A percentile compares a stretch with the other conserved stretches of the same genome.
Conservation (phyloP, 2,113 vertebrate species). For the Poicephalus gulielmi region DNA sequence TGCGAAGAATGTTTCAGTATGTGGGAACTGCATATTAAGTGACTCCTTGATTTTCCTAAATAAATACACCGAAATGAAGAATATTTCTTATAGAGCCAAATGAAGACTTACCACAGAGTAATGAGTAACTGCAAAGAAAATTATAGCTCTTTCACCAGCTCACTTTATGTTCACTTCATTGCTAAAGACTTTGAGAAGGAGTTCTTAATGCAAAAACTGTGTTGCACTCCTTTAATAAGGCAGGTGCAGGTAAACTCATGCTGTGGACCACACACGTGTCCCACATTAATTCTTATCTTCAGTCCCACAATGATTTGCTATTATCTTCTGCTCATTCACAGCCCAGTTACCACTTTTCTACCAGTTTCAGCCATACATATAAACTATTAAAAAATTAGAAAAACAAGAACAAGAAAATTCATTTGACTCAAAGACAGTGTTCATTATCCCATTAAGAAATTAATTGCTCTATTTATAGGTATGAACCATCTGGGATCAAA, state of each 20-base stretch:
- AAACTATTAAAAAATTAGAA: neutral
- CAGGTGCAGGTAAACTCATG: neutral
- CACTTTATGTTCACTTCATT: neutral
- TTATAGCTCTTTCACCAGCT: constrained; percentile 4
- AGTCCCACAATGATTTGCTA: neutral
- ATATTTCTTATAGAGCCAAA: neutral
- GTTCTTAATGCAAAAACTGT: neutral
- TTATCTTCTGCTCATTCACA: neutral
- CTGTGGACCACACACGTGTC: neutral
- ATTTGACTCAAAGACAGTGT: neutral
- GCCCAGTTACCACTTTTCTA: neutral
- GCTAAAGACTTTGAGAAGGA: neutral
- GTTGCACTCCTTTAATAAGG: neutral
- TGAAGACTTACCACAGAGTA: constrained; percentile 32
- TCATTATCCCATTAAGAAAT: neutral
- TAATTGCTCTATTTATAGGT: neutral
- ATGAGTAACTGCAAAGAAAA: constrained; percentile 1
- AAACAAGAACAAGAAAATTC: neutral
- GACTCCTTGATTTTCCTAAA: constrained; percentile 33
- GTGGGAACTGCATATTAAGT: constrained; percentile 39
- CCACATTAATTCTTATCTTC: neutral
- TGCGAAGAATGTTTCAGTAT: constrained; percentile 16
- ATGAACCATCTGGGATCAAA: neutral
- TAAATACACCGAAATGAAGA: neutral
- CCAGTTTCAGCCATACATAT: neutral